Evolutionary conservation across 1,140 invertebrate species (phyloP), one percentile per base, ranked within the genome.

Genomic region (Rhynchophorus ferrugineus): DNA sequence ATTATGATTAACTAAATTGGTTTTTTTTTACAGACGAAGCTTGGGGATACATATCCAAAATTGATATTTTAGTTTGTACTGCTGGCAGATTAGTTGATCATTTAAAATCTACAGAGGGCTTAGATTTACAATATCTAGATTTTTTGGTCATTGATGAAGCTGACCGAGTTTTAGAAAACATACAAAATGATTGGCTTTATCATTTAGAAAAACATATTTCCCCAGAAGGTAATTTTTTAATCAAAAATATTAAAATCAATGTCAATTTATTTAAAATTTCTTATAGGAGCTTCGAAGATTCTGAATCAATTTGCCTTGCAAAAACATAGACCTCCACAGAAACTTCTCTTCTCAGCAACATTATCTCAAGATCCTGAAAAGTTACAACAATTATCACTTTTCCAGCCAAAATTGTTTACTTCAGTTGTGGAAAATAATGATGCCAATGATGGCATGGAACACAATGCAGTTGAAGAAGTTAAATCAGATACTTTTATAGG

Each of bases 141-240:
- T 96, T 89, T 74, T 71, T 98, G 42, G 82, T 97, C 1, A 88
- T 97, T 45, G 95, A 99, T 72, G 95, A 99, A 77, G 95, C 95
- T 8, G 95, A 99, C 74, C 76, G 90, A 57, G 85, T 94, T 54
- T 84, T 95, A 72, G 89, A 95, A 59, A 86, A 90, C 61, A 78
- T 93, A 16, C 85, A 95, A 69, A 84, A 89, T 62, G 85, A 94
- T 66, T 95, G 91, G 91, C 71, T 95, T 1, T 77, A 83, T 63
- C 80, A 89, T 69, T 65, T 83, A 41, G 78, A 82, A 50, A 72
- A 71, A 24, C 79, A 82, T 59, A 75, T 82, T 29, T 49, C 33
- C 3, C 72, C 45, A 16, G 29, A 53, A 44, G 58, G 54, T 51
- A 45, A 18, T 11, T 21, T 39, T n/a, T 21, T 37, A n/a, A n/a